Conservation (phyloP, 2,797 vertebrate species). For the Falco naumanni region DNA sequence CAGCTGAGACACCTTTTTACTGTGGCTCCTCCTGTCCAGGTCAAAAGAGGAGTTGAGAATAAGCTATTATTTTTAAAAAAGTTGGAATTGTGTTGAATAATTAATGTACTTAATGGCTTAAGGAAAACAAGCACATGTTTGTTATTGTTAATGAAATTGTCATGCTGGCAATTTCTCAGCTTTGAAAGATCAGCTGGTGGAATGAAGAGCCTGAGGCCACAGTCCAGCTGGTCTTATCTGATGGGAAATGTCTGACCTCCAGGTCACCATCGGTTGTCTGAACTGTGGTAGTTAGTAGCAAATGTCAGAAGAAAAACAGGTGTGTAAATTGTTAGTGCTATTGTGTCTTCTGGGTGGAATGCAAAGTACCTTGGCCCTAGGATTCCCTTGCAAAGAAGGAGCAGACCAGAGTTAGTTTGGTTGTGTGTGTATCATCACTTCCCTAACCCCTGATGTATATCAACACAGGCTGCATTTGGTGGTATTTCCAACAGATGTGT, state of each 20-base stretch:
- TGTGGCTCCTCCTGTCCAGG: background rate
- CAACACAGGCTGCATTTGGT: background rate
- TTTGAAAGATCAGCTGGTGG: background rate
- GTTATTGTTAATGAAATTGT: conserved; percentile 12
- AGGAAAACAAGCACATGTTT: background rate
- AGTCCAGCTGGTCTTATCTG: background rate
- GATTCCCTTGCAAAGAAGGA: background rate
- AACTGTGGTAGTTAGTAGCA: background rate
- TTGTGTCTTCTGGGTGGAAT: background rate
- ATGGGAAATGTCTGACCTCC: background rate
- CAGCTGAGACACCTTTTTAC: background rate
- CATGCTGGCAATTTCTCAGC: background rate
- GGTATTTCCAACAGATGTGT: fast-evolving
- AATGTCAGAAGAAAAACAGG: background rate
- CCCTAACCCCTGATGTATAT: background rate
- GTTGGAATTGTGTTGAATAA: background rate
- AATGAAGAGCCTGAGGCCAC: background rate
- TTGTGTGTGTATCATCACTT: background rate
- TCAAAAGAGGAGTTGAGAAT: background rate
- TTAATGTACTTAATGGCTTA: background rate
- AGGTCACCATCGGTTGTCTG: background rate
- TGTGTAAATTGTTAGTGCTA: background rate
- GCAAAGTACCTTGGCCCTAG: background rate
- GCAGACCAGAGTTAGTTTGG: background rate
- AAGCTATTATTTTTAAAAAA: background rate